phyloP scores from a whole-genome alignment of 1,140 invertebrate species.

The Ctenoplectra terminalis region DNA sequence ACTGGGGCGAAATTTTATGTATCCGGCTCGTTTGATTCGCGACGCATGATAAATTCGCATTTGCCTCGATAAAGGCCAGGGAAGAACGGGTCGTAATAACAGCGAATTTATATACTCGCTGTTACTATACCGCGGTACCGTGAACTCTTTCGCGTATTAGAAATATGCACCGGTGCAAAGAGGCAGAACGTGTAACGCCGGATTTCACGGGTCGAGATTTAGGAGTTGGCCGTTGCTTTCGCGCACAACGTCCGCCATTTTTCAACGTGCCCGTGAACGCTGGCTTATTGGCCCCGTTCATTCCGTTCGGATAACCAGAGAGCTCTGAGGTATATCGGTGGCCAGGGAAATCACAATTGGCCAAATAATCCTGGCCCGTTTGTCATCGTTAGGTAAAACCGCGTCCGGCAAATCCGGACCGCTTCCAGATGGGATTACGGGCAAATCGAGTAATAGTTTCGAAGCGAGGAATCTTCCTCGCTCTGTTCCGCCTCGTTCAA shows the following conservation, averaged over 20 bases:
- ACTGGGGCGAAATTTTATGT: slow-evolving; percentile 17
- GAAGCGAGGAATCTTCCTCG: neutral
- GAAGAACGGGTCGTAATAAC: slow-evolving; percentile 23
- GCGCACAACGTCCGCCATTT: slow-evolving; percentile 21
- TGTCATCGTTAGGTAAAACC: slow-evolving; percentile 58
- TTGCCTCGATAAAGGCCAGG: neutral
- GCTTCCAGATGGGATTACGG: slow-evolving; percentile 29
- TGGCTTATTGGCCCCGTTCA: slow-evolving; percentile 32
- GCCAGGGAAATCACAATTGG: slow-evolving; percentile 23
- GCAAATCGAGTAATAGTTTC: slow-evolving; percentile 38
- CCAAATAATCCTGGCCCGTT: slow-evolving; percentile 49
- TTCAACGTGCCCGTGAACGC: slow-evolving; percentile 19
- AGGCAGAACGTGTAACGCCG: neutral
- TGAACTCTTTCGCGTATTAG: slow-evolving; percentile 8
- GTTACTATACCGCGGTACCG: neutral
- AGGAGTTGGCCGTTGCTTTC: neutral
- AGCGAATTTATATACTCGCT: slow-evolving; percentile 32
- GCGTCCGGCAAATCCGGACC: neutral
- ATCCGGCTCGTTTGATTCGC: slow-evolving; percentile 32
- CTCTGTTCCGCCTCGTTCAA: neutral
- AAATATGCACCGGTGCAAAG: neutral
- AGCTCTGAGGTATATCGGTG: neutral
- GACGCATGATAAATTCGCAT: slow-evolving; percentile 46
- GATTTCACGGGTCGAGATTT: slow-evolving; percentile 44
- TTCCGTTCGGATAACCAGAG: slow-evolving; percentile 1